Evolutionary conservation across 1,140 invertebrate species (phyloP), one percentile per base, ranked within the genome.

Genomic region (Paramacrobiotus metropolitanus): DNA sequence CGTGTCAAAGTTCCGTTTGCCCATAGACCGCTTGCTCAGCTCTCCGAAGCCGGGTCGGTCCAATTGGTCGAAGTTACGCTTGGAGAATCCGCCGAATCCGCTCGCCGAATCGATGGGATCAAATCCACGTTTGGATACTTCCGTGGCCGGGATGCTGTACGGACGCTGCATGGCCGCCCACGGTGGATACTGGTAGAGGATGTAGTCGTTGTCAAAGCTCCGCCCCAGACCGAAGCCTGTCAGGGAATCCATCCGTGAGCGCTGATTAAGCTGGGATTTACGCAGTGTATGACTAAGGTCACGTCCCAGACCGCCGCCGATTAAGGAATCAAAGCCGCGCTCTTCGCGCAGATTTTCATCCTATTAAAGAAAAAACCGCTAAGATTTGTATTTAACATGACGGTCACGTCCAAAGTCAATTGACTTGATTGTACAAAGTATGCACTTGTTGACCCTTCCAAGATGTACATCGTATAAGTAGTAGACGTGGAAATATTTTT

Each of bases 51-150:
- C 78, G 63, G 75, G 75, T 20, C 75, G 72, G 68, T 81, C 79
- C 64, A 80, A 80, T 65, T 81, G 79, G 64, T 80, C 75, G 28
- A 81, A 80, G 68, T 80, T 80, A 55, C 74, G 72, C 68, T 79
- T 79, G 30, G 66, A 70, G 61, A 75, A 73, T 62, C 29, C 60
- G 61, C 68, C 68, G 61, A 76, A 75, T 4, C 48, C 48, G 30
- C 69, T 67, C 2, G 70, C 64, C 3, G 71, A 65, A 64, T 78
- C 73, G 61, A 78, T 77, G 63, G 78, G 74, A 48, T 77, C 76
- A 44, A 76, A 73, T 64, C 77, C 76, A 21, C 72, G 66, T 73
- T 77, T 67, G 31, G 62, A 30, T 45, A 61, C 24, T 24, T 55
- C 48, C n/a, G 9, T n/a, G 15, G 9, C 24, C 9, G 9, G 9